Conservation (phyloP, 1,140 invertebrate genomes). For the Drosophila ogumai region DNA sequence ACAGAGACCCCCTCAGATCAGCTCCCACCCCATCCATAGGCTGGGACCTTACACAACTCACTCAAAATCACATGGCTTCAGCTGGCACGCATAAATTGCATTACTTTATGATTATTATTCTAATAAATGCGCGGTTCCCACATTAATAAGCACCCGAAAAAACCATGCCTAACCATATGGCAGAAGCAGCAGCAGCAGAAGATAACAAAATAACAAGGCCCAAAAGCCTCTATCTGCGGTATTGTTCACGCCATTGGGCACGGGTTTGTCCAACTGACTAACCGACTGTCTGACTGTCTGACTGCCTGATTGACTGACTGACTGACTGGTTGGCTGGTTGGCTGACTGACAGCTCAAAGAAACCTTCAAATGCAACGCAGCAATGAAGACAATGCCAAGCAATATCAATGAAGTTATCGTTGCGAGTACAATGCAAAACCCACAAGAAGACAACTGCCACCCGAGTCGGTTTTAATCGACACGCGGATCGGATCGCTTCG, state of each 20-base stretch:
- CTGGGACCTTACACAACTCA: conserved; percentile 49
- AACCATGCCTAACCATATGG: conserved; percentile 37
- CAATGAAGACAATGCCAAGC: conserved; percentile 74
- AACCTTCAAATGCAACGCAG: conserved; percentile 74
- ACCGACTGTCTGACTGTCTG: conserved; percentile 30
- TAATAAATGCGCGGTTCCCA: conserved; percentile 75
- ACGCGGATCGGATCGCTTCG: conserved; percentile 62
- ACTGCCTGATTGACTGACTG: conserved; percentile 30
- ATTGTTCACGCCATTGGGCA: conserved; percentile 73
- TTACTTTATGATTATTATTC: conserved; percentile 75
- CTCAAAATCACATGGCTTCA: conserved; percentile 54
- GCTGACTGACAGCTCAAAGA: conserved; percentile 65
- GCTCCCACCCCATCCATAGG: conserved; percentile 24
- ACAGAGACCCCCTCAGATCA: conserved; percentile 1
- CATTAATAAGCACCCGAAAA: conserved; percentile 72
- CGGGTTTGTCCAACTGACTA: conserved; percentile 43
- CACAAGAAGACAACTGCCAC: conserved; percentile 46
- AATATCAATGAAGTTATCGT: conserved; percentile 76
- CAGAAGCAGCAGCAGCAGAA: conserved; percentile 29
- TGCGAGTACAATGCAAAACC: conserved; percentile 36
- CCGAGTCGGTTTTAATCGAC: conserved; percentile 60
- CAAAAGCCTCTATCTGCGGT: conserved; percentile 51
- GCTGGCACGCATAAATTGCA: conserved; percentile 74
- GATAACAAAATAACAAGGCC: conserved; percentile 41
- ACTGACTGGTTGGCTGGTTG: conserved; percentile 34